Percentiles rank a stretch among this genome's conserved stretches.
phyloP scores from a whole-genome alignment of 2,888 invertebrate genomes.

The Meteorus colon region DNA sequence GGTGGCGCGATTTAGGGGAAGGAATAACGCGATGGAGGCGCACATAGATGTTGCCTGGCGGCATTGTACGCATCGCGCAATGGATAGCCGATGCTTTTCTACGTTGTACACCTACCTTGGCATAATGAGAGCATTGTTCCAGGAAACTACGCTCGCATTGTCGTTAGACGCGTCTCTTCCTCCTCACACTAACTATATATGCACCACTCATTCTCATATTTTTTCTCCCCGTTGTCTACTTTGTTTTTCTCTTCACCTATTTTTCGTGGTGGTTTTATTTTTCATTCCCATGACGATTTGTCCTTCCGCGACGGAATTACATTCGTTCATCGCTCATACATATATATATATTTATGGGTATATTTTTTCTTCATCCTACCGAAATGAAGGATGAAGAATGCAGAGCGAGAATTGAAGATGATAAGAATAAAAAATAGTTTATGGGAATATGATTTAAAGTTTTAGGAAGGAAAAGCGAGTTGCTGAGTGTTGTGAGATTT shows the following conservation, averaged over 20 bases:
- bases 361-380: background rate
- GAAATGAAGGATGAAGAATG: background rate
- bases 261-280: slow-evolving; percentile 18
- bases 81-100: slow-evolving; percentile 43
- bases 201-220: slow-evolving; percentile 39
- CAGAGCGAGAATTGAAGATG: background rate
- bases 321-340: slow-evolving; percentile 44
- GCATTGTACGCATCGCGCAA: slow-evolving; percentile 36
- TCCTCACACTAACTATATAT: slow-evolving; percentile 31
- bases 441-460: background rate
- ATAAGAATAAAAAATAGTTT: background rate
- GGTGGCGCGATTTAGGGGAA: background rate
- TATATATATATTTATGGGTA: slow-evolving; percentile 4
- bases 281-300: slow-evolving; percentile 36
- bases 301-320: slow-evolving; percentile 44
- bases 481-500: background rate
- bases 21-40: background rate
- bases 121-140: slow-evolving; percentile 72
- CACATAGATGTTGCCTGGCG: slow-evolving; percentile 31
- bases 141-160: slow-evolving; percentile 70
- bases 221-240: slow-evolving; percentile 33
- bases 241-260: slow-evolving; percentile 48
- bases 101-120: slow-evolving; percentile 59
- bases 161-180: slow-evolving; percentile 62
- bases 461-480: background rate